Evolutionary conservation across 1,140 invertebrate genomes (phyloP).

Genomic region (Penaeus chinensis): DNA sequence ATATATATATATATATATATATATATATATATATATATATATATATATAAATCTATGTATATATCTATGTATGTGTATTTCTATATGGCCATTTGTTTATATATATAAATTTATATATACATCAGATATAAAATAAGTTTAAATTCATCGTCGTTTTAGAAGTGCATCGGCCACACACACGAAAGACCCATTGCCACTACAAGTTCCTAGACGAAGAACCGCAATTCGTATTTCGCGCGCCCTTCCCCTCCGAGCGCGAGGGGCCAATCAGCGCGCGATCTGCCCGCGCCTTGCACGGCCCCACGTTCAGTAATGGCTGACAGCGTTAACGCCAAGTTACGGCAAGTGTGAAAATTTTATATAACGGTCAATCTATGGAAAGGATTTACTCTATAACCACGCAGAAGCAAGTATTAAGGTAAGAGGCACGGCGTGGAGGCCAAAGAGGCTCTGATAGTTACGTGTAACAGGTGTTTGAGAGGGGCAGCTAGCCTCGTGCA

Average conservation of each 20-base stretch:
- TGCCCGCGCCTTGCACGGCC: constrained; percentile 56
- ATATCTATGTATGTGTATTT: no score
- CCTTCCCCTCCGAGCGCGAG: background rate
- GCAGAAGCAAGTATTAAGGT: constrained; percentile 35
- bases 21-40: no score
- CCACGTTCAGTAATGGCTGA: constrained; percentile 52
- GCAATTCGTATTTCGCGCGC: constrained; percentile 4
- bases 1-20: no score
- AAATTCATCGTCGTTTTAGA: no score
- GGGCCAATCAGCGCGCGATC: constrained; percentile 30
- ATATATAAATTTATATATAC: no score
- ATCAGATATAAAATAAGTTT: no score
- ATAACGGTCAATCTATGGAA: constrained; percentile 16
- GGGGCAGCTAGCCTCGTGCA: constrained; percentile 49
- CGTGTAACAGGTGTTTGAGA: constrained; percentile 42
- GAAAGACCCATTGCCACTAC: no score
- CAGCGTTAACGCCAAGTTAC: constrained; percentile 33
- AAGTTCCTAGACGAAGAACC: background rate
- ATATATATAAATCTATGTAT: no score
- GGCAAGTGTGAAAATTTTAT: constrained; percentile 40
- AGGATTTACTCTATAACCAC: constrained; percentile 26
- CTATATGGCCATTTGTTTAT: no score
- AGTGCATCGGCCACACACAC: no score
- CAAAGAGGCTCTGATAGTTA: background rate
- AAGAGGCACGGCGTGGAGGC: constrained; percentile 1